Percentiles rank a stretch among this genome's conserved stretches.
Evolutionary conservation across 2,797 vertebrate species (phyloP).

Genomic region (Pseudochromis fuscus): DNA sequence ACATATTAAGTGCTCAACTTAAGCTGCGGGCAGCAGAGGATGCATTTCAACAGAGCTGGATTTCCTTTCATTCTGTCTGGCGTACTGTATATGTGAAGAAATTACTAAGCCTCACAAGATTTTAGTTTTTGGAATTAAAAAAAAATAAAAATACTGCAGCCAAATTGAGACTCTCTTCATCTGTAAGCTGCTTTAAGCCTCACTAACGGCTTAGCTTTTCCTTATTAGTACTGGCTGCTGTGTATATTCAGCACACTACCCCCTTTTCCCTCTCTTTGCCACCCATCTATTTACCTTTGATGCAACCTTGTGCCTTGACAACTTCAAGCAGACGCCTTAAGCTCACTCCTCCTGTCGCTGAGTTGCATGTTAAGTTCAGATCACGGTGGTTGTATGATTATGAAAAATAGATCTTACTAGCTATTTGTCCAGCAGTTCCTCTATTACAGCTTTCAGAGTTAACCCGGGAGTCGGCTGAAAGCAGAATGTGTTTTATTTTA

Average conservation of each 20-base stretch:
- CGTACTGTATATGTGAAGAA: conserved; percentile 64
- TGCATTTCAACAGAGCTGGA: conserved; percentile 69
- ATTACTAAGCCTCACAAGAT: conserved; percentile 68
- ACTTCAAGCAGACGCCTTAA: conserved; percentile 44
- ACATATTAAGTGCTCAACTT: conserved; percentile 70
- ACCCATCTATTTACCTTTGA: conserved; percentile 65
- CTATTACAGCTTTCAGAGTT: conserved; percentile 18
- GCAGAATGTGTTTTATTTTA: conserved; percentile 13
- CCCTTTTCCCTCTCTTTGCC: conserved; percentile 42
- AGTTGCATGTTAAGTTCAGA: conserved; percentile 39
- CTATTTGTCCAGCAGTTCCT: conserved; percentile 37
- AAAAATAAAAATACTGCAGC: conserved; percentile 55
- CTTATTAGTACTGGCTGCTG: conserved; percentile 75
- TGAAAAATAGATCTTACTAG: conserved; percentile 23
- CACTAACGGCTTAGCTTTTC: conserved; percentile 73
- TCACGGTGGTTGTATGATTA: conserved; percentile 4
- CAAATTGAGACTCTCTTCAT: conserved; percentile 74
- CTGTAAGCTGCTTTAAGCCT: conserved; percentile 77
- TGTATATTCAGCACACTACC: conserved; percentile 59
- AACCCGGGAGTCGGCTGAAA: conserved; percentile 7
- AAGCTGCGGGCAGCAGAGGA: conserved; percentile 66
- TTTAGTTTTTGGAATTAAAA: conserved; percentile 51
- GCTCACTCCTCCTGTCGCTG: not conserved
- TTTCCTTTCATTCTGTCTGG: conserved; percentile 71
- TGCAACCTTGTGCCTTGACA: conserved; percentile 47